Evolutionary conservation across 2,113 vertebrate species (phyloP), one percentile per base, ranked within the genome.

Genomic region (Noturus placidus): DNA sequence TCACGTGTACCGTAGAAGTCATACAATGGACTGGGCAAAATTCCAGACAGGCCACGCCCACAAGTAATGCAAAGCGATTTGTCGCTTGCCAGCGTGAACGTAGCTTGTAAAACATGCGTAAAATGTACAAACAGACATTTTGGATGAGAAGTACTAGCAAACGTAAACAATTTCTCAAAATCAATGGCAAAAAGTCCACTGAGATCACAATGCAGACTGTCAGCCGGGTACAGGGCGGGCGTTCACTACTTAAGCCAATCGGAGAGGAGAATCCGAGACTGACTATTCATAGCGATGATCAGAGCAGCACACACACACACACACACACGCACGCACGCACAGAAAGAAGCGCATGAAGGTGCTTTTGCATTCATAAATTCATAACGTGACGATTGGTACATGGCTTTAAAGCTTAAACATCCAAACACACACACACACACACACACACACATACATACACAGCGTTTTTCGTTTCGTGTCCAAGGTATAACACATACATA

Each of bases 381-480:
- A 46, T 46, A 93, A 90, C 76, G 85, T 93, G 91, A 87, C 72
- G 85, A 88, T 74, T 90, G 87, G 77, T 88, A 87, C 91, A 94
- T 93, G 94, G 92, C 92, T 94, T 85, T 94, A 95, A 95, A 94
- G 94, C 94, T 94, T 92, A 54, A 87, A 85, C 70, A 79, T 85
- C 70, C 83, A 77, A 65, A 90, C 76, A 87, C 59, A 78, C 65
- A 87, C 83, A 46, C 8, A 88, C 33, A 82, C 69, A 86, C 56
- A 82, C 52, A 42, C 6, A 46, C 42, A 46, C 78, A 88, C 33
- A 82, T 59, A 86, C 56, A 76, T 54, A 69, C 76, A 77, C 35
- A 27, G 42, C 46, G 42, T 61, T 57, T 82, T 82, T 61, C 46
- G 22, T 61, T 82, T 72, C 46, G 65, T 72, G 82, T 87, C 88